A percentile compares a stretch with the other conserved stretches of the same genome.
Conservation (phyloP, 2,797 vertebrate species). For the Tarsius wallacei region DNA sequence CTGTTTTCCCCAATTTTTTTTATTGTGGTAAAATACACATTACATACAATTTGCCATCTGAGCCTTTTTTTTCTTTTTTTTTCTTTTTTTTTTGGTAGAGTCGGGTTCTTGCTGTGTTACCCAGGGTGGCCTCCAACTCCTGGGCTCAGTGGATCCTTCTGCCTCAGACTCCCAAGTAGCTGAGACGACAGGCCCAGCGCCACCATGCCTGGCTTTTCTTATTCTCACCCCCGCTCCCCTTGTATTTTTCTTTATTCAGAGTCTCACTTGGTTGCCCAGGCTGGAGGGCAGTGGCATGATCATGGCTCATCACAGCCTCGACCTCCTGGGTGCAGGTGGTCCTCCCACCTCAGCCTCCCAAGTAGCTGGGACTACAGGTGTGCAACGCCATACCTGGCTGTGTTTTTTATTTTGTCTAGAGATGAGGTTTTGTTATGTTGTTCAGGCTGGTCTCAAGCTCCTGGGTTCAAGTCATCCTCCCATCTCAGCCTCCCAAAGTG, state of each 20-base stretch:
- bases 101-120: not conserved
- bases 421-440: not conserved
- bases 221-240: not conserved
- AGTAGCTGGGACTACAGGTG: not conserved
- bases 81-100: not conserved
- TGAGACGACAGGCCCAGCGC: not conserved
- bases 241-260: not conserved
- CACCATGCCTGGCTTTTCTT: not conserved
- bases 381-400: rapidly evolving
- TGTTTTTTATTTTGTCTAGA: not conserved
- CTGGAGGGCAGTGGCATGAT: not conserved
- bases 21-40: not conserved
- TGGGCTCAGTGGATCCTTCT: not conserved
- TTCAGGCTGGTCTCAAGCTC: not conserved
- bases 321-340: not conserved
- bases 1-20: not conserved
- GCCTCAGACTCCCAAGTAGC: not conserved
- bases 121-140: not conserved
- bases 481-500: not conserved
- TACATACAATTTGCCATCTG: not conserved
- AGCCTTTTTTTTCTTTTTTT: not conserved
- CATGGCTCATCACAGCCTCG: not conserved
- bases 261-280: not conserved
- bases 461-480: not conserved
- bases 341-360: not conserved